Evolutionary conservation across 2,113 vertebrate genomes (phyloP), one percentile per base, ranked within the genome.

Genomic region (Balaeniceps rex): DNA sequence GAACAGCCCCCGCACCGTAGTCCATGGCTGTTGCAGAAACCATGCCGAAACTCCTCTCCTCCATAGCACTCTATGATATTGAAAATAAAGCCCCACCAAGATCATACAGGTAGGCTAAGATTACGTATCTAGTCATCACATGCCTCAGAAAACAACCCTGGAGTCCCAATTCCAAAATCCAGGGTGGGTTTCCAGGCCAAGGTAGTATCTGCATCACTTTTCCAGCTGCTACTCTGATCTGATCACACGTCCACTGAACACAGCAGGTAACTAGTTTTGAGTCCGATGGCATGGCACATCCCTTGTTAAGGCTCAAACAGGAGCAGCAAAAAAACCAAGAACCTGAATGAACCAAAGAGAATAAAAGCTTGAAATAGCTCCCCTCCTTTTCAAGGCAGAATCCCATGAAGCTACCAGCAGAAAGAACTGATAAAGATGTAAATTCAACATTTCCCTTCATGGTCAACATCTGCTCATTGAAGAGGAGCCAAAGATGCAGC

Each of bases 91-190:
- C 15, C 44, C 18, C 9, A 55, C 8, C 1, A 6, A 57, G 36
- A 70, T 55, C 68, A 29, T 0, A 0, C 12, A 49, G 29, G 44
- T 54, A 25, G 19, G 28, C 6, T 69, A 16, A 29, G 24, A 25
- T 74, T 25, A 47, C 0, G 0, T 33, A 34, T 58, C 34, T 36
- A 57, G 19, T 47, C 68, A 26, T 36, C 1, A 0, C 5, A 51
- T 5, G 2, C 28, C 38, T 58, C 61, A 8, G 40, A 80, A 86
- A 74, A 74, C 18, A 80, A 25, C 4, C 5, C 7, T 12, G 33
- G 57, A 83, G 9, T 19, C 25, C 29, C 29, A 74, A 1, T 42
- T 90, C 47, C 64, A 93, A 90, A 85, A 88, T 42, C 26, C 19
- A 14, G 10, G n/a, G 28, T 64, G 22, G 13, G 17, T 46, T 87